A percentile compares a stretch with the other conserved stretches of the same genome.
These are phyloP conservation scores for Ectropis crepuscularia DNA, from an alignment of 2,888 invertebrate species.

Conservation along the genomic window DNA sequence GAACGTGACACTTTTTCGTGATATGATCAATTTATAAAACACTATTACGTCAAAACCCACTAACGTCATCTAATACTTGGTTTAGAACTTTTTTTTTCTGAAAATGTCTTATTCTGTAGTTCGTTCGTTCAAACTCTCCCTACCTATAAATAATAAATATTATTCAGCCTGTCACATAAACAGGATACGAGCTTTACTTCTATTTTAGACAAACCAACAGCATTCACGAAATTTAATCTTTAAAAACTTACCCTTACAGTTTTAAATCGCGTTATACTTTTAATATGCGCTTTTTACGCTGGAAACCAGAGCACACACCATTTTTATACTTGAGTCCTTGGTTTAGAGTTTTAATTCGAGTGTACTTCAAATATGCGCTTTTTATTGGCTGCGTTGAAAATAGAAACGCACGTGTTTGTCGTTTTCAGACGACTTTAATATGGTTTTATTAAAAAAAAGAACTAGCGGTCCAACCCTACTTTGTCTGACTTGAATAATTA, in stretches of 20 bases:
- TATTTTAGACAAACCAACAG: constrained; percentile 2
- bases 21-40: too few species aligned
- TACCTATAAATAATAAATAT: constrained; percentile 21
- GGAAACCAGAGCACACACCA: too few species aligned
- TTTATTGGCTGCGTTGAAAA: constrained; percentile 5
- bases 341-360: too few species aligned
- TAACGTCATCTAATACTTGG: background rate
- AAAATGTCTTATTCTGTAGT: too few species aligned
- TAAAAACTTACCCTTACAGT: background rate
- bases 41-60: background rate
- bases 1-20: too few species aligned
- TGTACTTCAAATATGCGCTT: background rate
- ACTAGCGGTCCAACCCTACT: background rate
- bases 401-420: constrained; percentile 18
- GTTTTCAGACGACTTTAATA: background rate
- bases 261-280: background rate
- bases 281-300: background rate
- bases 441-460: background rate
- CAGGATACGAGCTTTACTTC: constrained; percentile 19
- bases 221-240: background rate
- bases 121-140: background rate
- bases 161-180: constrained; percentile 16
- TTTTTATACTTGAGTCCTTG: too few species aligned
- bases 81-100: too few species aligned
- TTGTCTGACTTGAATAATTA: too few species aligned